Conservation (phyloP, 2,113 vertebrate species). For the Cairina moschata region DNA sequence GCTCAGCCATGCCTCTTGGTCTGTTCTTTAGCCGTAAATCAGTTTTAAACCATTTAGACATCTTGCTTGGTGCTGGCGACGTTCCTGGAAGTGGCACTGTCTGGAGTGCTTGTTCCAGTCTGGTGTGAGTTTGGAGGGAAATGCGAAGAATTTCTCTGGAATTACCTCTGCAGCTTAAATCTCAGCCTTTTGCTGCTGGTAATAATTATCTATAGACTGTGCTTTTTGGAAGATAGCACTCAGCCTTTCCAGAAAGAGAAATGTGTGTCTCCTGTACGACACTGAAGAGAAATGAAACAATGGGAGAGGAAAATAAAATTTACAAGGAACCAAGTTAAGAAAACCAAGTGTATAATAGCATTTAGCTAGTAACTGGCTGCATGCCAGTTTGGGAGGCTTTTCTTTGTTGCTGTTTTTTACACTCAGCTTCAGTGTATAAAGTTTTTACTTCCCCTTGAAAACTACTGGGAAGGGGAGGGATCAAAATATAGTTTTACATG, state of each 20-base stretch:
- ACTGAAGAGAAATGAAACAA: neutral
- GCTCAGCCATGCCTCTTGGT: neutral
- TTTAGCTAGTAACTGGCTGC: neutral
- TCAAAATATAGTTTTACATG: neutral
- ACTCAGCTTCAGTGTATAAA: neutral
- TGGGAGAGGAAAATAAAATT: constrained; percentile 1
- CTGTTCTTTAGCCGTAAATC: neutral
- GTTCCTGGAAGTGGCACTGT: neutral
- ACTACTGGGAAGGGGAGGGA: neutral
- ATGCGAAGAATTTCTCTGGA: neutral
- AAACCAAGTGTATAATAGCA: neutral
- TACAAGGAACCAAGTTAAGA: neutral
- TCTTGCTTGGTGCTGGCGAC: neutral
- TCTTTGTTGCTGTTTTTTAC: neutral
- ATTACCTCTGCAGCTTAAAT: neutral
- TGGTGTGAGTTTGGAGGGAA: neutral
- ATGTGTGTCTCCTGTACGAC: neutral
- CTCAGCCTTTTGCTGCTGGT: neutral
- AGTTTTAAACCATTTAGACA: neutral
- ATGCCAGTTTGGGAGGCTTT: neutral
- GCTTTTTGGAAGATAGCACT: neutral
- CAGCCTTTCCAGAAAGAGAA: neutral
- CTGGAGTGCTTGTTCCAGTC: neutral
- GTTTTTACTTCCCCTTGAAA: constrained; percentile 37
- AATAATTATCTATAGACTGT: neutral